These are phyloP conservation scores for Diabrotica virgifera DNA, from an alignment of 1,140 invertebrate species.

Conservation along the genomic window DNA sequence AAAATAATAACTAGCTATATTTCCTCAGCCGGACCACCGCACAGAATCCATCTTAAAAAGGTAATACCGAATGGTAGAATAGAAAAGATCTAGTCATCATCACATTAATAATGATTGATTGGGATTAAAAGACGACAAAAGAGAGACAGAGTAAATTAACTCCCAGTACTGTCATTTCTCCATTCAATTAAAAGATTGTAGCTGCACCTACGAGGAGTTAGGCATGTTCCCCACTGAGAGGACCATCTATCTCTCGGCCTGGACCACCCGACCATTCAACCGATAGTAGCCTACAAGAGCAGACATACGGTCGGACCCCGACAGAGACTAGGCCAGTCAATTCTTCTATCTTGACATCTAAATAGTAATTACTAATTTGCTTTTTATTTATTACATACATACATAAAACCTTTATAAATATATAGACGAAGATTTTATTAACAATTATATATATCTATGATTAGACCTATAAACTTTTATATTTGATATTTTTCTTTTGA, in stretches of 20 bases:
- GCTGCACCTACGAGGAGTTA: conserved; percentile 32
- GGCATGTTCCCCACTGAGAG: conserved; percentile 31
- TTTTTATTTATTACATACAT: no score
- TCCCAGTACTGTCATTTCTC: conserved; percentile 6
- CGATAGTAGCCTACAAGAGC: conserved; percentile 38
- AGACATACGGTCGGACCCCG: conserved; percentile 32
- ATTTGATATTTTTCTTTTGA: no score
- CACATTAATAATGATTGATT: no score
- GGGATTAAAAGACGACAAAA: background rate
- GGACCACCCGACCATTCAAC: conserved; percentile 40
- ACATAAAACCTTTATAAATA: no score
- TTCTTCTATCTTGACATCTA: background rate
- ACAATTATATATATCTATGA: no score
- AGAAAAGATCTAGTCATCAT: background rate
- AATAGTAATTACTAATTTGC: no score
- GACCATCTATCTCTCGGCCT: conserved; percentile 31
- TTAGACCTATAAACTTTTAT: no score
- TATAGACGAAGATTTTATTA: no score
- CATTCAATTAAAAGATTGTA: conserved; percentile 35
- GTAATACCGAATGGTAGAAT: no score
- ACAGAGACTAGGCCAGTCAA: conserved; percentile 23
- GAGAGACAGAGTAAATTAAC: background rate
- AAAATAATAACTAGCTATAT: no score
- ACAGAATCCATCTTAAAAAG: no score
- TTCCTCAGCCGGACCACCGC: no score